Evolutionary conservation across 2,888 invertebrate species (phyloP).

Genomic region (Loripinus fragilis): DNA sequence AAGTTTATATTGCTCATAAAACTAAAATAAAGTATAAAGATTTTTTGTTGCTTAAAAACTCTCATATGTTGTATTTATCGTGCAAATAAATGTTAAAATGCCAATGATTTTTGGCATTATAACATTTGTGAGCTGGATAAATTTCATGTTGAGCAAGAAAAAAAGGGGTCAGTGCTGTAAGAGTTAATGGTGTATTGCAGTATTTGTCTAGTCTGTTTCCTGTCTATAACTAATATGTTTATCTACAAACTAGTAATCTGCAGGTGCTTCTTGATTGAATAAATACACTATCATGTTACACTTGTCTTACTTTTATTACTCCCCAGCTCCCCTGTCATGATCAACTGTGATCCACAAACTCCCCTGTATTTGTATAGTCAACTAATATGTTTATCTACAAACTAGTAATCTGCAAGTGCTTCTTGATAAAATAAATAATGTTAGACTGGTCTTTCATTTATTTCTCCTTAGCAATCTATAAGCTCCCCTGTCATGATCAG

Average conservation of each 20-base stretch:
- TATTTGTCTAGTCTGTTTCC: slow-evolving; percentile 9
- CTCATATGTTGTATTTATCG: too few species aligned
- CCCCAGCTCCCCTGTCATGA: too few species aligned
- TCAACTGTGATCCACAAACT: too few species aligned
- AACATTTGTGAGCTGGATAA: too few species aligned
- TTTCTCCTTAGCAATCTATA: background rate
- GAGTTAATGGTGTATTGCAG: background rate
- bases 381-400: slow-evolving; percentile 18
- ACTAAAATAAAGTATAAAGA: too few species aligned
- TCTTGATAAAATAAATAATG: slow-evolving; percentile 20
- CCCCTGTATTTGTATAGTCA: slow-evolving; percentile 7
- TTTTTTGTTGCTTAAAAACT: too few species aligned
- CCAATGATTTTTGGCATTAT: too few species aligned
- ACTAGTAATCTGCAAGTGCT: slow-evolving; percentile 11
- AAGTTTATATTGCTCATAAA: too few species aligned
- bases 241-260: slow-evolving; percentile 13
- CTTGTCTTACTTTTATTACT: background rate
- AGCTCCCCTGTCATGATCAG: too few species aligned
- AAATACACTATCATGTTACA: slow-evolving; percentile 17
- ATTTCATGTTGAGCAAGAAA: too few species aligned
- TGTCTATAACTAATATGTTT: slow-evolving; percentile 12
- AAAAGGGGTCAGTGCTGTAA: too few species aligned
- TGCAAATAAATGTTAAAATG: too few species aligned
- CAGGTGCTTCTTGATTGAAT: slow-evolving; percentile 22
- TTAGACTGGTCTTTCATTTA: background rate